These are phyloP conservation scores for Vanacampus margaritifer DNA, from an alignment of 2,113 vertebrate genomes.

Conservation along the genomic window DNA sequence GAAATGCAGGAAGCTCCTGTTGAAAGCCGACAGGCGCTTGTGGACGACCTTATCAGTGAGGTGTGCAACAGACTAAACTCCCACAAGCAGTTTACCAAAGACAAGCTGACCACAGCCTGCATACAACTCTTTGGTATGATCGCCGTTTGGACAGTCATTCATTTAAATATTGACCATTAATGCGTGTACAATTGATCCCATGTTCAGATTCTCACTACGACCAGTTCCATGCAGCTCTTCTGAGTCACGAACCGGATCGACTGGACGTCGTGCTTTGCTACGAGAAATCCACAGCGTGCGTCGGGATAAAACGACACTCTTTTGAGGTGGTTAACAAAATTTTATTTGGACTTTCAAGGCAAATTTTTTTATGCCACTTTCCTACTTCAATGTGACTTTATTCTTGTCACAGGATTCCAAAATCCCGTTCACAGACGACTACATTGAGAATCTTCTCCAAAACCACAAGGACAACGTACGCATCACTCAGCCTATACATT, in stretches of 20 bases:
- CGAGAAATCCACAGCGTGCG: conserved; percentile 56
- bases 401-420: conserved; percentile 37
- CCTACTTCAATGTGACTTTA: background rate
- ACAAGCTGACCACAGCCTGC: conserved; percentile 47
- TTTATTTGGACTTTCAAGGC: no score
- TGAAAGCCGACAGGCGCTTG: conserved; percentile 26
- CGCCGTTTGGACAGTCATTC: background rate
- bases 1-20: conserved; percentile 30
- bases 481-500: conserved; percentile 30
- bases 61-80: conserved; percentile 46
- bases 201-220: conserved; percentile 43
- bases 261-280: conserved; percentile 54
- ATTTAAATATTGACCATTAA: background rate
- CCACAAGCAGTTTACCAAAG: conserved; percentile 18
- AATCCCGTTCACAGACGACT: conserved; percentile 29
- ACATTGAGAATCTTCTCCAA: conserved; percentile 43
- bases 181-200: background rate
- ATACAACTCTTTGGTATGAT: conserved; percentile 53
- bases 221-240: conserved; percentile 35
- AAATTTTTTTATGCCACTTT: no score
- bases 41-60: conserved; percentile 37
- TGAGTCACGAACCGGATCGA: conserved; percentile 32
- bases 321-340: conserved; percentile 45
- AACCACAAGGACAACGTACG: conserved; percentile 50
- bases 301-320: conserved; percentile 51